Base-by-base conservation (phyloP, 2,113 vertebrate genomes). In the Paramisgurnus dabryanus region DNA sequence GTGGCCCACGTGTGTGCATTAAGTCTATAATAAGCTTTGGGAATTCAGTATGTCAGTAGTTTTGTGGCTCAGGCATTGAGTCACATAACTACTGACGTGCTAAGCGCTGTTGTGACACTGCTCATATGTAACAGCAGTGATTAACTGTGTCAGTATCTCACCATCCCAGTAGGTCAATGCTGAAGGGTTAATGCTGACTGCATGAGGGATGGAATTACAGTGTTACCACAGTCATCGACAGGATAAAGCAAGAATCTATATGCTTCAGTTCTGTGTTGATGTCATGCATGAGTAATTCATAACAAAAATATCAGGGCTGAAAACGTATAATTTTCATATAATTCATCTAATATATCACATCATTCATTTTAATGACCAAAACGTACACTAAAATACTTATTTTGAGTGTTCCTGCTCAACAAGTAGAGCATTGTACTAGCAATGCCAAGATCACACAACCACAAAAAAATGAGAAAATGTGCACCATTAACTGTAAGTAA, bases 121-220 rank as follows among this genome's bases (percentile, higher is more conserved):
- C 6, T 5, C 55, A 57, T 53, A 53, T 57, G 55, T n/a, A 13
- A 17, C 55, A 1, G 64, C 40, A 1, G 13, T 70, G 45, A 70
- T 70, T 27, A 70, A 69, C 18, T 1, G 68, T 55, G 68, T 55
- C 49, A 40, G 68, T 40, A 57, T 71, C 50, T 57, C 39, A 58
- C 39, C 0, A 7, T 47, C 18, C 8, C 65, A 45, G 41, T 18
- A 43, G 66, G 41, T 67, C 41, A 45, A 0, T 45, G 41, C 66
- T 45, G 45, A 17, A 57, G 55, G 55, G 55, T 57, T 57, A 53
- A n/a, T 57, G 17, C 15, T n/a, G 15, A n/a, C 15, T 57, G 55
- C 55, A 7, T 57, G 5, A 57, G 55, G 17, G 55, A 1, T 6
- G 7, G 45, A 47, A 10, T 18, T 57, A 57, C 15, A 57, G 12